Base-by-base conservation (phyloP, 1,140 invertebrate species). In the Cyclargus thomasi region DNA sequence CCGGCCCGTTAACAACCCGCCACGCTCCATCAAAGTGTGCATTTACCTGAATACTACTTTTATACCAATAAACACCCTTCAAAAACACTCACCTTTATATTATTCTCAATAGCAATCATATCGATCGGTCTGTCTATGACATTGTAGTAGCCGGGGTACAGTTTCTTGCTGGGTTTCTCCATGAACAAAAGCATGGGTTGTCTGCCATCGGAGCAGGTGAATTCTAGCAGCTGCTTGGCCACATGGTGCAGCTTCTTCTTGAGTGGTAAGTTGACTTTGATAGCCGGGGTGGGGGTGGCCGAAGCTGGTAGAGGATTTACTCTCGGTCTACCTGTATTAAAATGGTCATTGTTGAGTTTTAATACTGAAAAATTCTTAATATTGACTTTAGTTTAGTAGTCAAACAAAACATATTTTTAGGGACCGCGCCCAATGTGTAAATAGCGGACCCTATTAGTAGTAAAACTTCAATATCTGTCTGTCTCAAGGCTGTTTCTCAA, bases 61-160 rank as follows among this genome's bases (percentile, higher is more conserved):
- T 35, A 3, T 8, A 35, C 29, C 29, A 35, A n/a, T 35, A 35
- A 5, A 2, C 16, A 35, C 29, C 2, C 53, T 17, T 22, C n/a
- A 63, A 22, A 68, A 64, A 14, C 62, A 8, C 63, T 69, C 63
- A 91, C 92, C 83, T 96, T 96, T 62, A 99, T 98, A 89, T 98
- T 98, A 17, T 93, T 90, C 80, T 98, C 96, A 80, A 99, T 99
- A 29, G 95, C 97, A 47, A 97, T 92, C 95, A 99, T 97, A 85
- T 99, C 98, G 69, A 99, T 98, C 0, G 98, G 98, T 75, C 97
- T 95, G 39, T 95, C 92, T 69, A 99, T 99, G 0, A 99, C 94
- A 88, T 97, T 95, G 90, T 99, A 99, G 88, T 99, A 99, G 83
- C 98, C 97, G 0, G 98, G 97, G 90, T 99, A 99, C 18, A 97